Evolutionary conservation across 1,140 invertebrate genomes (phyloP), one percentile per base, ranked within the genome.

Genomic region (Adelges cooleyi): DNA sequence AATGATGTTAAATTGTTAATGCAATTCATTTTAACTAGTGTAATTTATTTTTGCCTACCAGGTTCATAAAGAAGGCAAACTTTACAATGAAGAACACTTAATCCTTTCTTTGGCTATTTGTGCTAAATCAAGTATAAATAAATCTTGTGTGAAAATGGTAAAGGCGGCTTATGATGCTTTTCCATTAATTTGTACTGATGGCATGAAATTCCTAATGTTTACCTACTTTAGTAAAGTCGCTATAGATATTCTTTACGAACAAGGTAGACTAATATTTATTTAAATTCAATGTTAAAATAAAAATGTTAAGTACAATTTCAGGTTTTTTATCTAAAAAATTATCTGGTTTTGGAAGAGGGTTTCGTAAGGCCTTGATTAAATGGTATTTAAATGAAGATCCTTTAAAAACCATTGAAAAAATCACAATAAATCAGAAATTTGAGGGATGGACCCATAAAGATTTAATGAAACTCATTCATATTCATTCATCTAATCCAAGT

Each of bases 321-420:
- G 56, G 42, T 15, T 62, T 20, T 33, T 15, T 48, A 62, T 13
- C n/a, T 1, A 22, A 20, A 20, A 13, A 1, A 29, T 18, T 25
- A 8, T 20, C 25, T 3, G n/a, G 42, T 2, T 46, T 48, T 62
- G 23, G 42, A 4, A 3, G 11, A 15, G 56, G 42, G 29, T 62
- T 62, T 10, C 2, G 18, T 20, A 62, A 29, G 22, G 25, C 42
- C 20, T 11, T 62, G 9, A 29, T 3, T 33, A 20, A 27, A 1
- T 62, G 56, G 56, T 62, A 62, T 33, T 46, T 62, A 29, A 48
- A n/a, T 15, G 46, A n/a, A 33, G 56, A 62, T 62, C 42, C 56
- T 20, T 48, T 62, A 20, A 10, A 27, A 62, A 62, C 56, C n/a
- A 33, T 13, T 20, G 25, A 62, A 36, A 23, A 18, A 0, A 46